Evolutionary conservation across 2,113 vertebrate genomes (phyloP).

Genomic region (Gavialis gangeticus): DNA sequence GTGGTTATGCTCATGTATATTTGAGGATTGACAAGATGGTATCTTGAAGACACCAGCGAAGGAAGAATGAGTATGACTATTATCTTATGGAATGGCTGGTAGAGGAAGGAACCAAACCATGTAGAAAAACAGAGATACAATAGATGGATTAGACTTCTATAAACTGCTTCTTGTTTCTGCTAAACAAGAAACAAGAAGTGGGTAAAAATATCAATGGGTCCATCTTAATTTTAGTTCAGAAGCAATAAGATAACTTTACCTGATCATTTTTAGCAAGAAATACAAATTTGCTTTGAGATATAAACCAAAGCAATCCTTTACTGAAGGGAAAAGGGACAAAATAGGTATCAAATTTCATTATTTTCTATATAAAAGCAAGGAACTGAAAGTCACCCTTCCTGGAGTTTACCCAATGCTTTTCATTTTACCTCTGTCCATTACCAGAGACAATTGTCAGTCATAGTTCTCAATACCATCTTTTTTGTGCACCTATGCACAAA

Average conservation of each 20-base stretch:
- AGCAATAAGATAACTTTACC: not conserved
- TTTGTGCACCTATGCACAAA: not conserved
- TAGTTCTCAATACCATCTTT: accelerated
- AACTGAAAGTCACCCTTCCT: not conserved
- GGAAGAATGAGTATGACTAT: not conserved
- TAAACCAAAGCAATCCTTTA: not conserved
- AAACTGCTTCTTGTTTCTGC: not conserved
- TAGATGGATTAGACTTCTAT: not conserved
- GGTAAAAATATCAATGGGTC: not conserved
- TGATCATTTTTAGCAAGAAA: not conserved
- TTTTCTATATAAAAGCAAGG: not conserved
- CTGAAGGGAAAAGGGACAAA: not conserved
- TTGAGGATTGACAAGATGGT: not conserved
- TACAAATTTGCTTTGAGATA: not conserved
- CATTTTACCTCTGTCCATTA: not conserved
- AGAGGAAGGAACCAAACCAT: not conserved
- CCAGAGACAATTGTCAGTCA: not conserved
- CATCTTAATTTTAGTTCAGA: not conserved
- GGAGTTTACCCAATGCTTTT: not conserved
- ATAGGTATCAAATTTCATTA: not conserved
- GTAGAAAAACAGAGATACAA: not conserved
- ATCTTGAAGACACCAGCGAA: not conserved
- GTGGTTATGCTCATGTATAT: not conserved
- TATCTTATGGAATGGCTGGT: not conserved
- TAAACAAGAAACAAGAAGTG: not conserved